Percentiles rank a stretch among this genome's conserved stretches.
These are phyloP conservation scores for Apodemia mormo DNA, from an alignment of 2,888 invertebrate species.

Conservation along the genomic window DNA sequence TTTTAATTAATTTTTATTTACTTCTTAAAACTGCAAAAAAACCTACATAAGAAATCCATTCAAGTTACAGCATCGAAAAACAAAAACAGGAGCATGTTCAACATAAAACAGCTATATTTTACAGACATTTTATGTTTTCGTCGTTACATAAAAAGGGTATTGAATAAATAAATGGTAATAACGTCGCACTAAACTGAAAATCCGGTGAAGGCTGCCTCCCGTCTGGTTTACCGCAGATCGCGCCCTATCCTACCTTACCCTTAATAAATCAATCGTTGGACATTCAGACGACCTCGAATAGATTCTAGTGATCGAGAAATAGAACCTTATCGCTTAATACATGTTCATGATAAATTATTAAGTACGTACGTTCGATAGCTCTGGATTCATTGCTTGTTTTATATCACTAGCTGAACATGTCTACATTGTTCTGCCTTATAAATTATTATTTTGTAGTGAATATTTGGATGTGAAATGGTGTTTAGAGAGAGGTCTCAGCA, in stretches of 20 bases:
- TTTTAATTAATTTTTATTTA: no score
- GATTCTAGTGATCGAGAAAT: conserved; percentile 11
- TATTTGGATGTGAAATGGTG: no score
- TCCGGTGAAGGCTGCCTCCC: conserved; percentile 37
- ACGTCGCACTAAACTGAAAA: conserved; percentile 22
- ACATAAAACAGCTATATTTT: conserved; percentile 3
- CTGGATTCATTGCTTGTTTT: no score
- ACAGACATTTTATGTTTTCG: conserved; percentile 7
- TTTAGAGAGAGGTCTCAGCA: no score
- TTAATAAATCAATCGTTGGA: conserved; percentile 54
- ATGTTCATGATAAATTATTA: not conserved
- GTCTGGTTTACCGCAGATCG: conserved; percentile 38
- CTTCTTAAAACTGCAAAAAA: no score
- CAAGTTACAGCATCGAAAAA: not conserved
- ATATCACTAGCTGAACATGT: no score
- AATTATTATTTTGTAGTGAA: no score
- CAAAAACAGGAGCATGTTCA: not conserved
- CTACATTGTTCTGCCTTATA: no score
- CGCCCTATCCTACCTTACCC: conserved; percentile 45
- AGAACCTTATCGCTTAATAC: conserved; percentile 1
- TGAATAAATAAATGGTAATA: conserved; percentile 14
- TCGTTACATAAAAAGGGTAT: conserved; percentile 13
- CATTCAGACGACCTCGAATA: conserved; percentile 18
- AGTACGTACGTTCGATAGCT: not conserved
- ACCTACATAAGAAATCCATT: no score